phyloP scores from a whole-genome alignment of 2,888 invertebrate species.

The Cerceris rybyensis region DNA sequence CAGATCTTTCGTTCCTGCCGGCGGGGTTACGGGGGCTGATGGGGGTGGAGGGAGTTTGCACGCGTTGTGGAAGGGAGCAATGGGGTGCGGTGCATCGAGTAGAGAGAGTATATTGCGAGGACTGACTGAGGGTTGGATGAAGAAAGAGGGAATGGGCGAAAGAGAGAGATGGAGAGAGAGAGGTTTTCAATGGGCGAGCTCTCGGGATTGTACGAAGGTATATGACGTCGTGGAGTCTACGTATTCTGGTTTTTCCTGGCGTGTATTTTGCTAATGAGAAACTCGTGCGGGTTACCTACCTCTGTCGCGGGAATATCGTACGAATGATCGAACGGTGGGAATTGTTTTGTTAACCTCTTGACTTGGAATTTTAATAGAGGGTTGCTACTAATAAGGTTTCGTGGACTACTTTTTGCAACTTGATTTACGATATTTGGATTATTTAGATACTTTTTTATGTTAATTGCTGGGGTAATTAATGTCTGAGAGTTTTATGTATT shows the following conservation, averaged over 20 bases:
- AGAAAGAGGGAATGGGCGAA: too few species aligned
- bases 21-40: background rate
- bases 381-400: too few species aligned
- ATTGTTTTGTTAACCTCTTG: background rate
- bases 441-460: too few species aligned
- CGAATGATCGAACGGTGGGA: constrained; percentile 4
- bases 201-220: constrained; percentile 32
- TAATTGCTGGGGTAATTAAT: too few species aligned
- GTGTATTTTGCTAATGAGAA: constrained; percentile 54
- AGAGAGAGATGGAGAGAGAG: background rate
- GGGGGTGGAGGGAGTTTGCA: background rate
- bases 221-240: constrained; percentile 32
- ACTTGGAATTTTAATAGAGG: background rate
- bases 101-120: constrained; percentile 32
- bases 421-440: too few species aligned
- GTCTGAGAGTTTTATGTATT: too few species aligned
- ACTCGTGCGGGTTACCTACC: constrained; percentile 43
- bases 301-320: constrained; percentile 29
- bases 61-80: constrained; percentile 7
- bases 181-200: constrained; percentile 58
- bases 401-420: too few species aligned
- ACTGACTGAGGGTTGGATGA: too few species aligned
- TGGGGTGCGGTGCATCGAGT: constrained; percentile 30
- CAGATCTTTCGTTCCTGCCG: constrained; percentile 23
- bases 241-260: constrained; percentile 20